Evolutionary conservation across 2,888 invertebrate genomes (phyloP).

Genomic region (Trachelus tabidus): DNA sequence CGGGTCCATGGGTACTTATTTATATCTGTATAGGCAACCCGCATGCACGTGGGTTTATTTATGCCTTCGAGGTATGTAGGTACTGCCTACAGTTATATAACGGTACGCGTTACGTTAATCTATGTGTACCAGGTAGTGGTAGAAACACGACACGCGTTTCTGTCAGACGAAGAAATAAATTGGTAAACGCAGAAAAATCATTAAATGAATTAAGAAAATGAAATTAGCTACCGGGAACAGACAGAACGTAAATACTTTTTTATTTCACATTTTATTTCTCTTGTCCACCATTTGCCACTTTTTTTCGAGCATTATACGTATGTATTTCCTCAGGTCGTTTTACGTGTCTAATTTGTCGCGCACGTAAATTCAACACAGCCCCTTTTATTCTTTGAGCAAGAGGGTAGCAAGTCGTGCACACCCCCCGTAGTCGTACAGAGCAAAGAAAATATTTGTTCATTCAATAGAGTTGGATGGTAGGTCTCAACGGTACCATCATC

Average conservation of each 20-base stretch:
- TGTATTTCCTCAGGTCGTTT: not conserved
- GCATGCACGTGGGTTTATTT: too few relatives aligned
- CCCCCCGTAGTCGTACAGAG: not conserved
- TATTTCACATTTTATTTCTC: conserved; percentile 15
- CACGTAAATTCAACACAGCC: not conserved
- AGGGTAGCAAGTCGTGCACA: not conserved
- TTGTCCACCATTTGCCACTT: not conserved
- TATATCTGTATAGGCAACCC: too few relatives aligned
- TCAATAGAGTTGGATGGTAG: not conserved
- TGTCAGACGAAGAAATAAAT: too few relatives aligned
- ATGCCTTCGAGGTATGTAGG: too few relatives aligned
- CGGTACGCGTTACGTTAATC: too few relatives aligned
- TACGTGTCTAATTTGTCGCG: not conserved
- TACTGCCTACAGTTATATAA: too few relatives aligned
- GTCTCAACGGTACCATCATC: not conserved
- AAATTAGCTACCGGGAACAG: conserved; percentile 18
- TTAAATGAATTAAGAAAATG: conserved; percentile 28
- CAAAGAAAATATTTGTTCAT: conserved; percentile 17
- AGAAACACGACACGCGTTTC: too few relatives aligned
- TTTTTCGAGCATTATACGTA: not conserved
- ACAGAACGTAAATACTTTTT: conserved; percentile 19
- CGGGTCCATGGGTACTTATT: too few relatives aligned
- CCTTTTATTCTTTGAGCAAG: not conserved
- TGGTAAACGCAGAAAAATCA: not conserved
- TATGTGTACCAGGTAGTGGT: too few relatives aligned